These are phyloP conservation scores for Lytechinus variegatus DNA, from an alignment of 35 echinoderm and acorn worm genomes.

Conservation along the genomic window DNA sequence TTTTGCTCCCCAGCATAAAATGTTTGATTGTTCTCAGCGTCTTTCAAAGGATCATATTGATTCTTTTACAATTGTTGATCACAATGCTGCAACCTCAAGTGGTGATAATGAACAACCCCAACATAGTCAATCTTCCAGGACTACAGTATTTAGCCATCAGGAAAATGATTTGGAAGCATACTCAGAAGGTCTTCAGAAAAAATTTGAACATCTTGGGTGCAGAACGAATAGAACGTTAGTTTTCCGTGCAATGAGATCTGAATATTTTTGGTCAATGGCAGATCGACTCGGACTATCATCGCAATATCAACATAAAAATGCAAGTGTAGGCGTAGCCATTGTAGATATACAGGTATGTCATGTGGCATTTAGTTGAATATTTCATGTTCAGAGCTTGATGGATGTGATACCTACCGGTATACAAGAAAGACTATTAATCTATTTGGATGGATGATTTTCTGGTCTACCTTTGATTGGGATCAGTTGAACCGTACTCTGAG, in stretches of 20 bases:
- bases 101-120: background rate
- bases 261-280: constrained; percentile 74
- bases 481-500: too few species aligned
- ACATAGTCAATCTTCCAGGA: background rate
- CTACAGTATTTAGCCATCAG: background rate
- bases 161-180: background rate
- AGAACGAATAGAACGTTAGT: constrained; percentile 78
- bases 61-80: background rate
- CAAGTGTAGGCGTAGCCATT: constrained; percentile 21
- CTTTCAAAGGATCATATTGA: background rate
- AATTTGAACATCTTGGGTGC: constrained; percentile 75
- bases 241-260: constrained; percentile 82
- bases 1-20: background rate
- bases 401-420: too few species aligned
- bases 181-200: background rate
- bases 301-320: background rate
- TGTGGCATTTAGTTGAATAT: background rate
- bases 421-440: too few species aligned
- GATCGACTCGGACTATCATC: constrained; percentile 63
- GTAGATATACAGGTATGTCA: constrained; percentile 43
- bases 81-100: background rate
- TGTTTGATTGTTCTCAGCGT: background rate
- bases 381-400: background rate
- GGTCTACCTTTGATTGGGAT: too few species aligned
- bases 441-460: too few species aligned